A percentile compares a stretch with the other conserved stretches of the same genome.
These are phyloP conservation scores for Ascaphus truei DNA, from an alignment of 2,113 vertebrate genomes.

Conservation along the genomic window DNA sequence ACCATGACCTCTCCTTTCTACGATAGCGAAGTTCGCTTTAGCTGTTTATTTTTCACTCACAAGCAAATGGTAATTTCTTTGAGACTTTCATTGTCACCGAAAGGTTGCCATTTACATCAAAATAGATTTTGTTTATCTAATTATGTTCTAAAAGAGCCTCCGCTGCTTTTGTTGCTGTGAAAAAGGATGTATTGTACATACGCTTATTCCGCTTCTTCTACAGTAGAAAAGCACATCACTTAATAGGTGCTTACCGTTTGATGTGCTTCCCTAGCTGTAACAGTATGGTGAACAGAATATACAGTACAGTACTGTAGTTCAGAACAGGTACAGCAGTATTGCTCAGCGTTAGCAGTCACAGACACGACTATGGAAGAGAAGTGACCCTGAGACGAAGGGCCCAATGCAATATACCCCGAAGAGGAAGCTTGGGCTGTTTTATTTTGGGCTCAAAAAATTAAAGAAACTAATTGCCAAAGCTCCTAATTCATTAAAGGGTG, in stretches of 20 bases:
- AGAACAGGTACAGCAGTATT: too few species aligned
- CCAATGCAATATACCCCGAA: too few species aligned
- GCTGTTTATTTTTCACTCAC: background rate
- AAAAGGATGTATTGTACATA: background rate
- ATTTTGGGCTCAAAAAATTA: too few species aligned
- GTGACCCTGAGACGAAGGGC: too few species aligned
- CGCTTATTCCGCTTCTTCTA: background rate
- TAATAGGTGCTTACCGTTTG: constrained; percentile 1
- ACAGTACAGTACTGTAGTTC: too few species aligned
- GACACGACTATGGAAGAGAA: too few species aligned
- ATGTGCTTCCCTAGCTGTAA: too few species aligned
- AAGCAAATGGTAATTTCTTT: background rate
- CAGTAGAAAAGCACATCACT: background rate
- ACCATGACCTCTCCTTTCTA: background rate
- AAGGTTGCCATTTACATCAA: constrained; percentile 44
- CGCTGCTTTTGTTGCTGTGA: rapidly evolving
- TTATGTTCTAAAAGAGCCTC: background rate
- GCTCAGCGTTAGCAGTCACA: too few species aligned
- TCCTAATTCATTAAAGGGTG: too few species aligned
- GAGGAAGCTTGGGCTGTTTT: too few species aligned
- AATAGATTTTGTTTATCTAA: constrained; percentile 16
- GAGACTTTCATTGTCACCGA: constrained; percentile 2
- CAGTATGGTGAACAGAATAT: too few species aligned
- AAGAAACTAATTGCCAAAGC: too few species aligned
- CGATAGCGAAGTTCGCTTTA: background rate